phyloP scores from a whole-genome alignment of 2,797 vertebrate species.

The Iguana delicatissima region DNA sequence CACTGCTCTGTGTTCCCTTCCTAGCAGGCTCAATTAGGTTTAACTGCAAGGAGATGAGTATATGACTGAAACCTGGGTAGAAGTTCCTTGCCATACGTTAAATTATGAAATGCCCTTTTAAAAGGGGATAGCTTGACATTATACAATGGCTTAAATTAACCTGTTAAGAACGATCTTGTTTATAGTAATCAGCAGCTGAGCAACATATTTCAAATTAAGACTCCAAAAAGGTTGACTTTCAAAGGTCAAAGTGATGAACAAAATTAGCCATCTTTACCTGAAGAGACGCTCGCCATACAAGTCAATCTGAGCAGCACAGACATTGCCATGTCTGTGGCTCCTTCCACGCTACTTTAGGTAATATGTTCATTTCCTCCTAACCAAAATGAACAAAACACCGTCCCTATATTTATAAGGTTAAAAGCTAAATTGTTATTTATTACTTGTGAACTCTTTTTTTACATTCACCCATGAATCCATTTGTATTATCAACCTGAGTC shows the following conservation, averaged over 20 bases:
- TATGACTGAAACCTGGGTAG: background rate
- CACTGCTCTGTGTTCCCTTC: background rate
- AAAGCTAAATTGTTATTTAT: background rate
- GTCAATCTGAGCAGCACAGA: background rate
- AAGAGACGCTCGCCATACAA: background rate
- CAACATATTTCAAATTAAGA: background rate
- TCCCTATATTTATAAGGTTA: background rate
- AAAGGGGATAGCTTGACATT: background rate
- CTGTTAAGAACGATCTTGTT: background rate
- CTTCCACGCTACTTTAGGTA: background rate
- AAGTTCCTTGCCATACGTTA: background rate
- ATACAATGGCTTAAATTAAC: background rate
- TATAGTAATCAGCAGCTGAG: background rate
- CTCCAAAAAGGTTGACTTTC: background rate
- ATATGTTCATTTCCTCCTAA: background rate
- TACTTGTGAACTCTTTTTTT: background rate
- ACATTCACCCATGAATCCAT: constrained; percentile 6
- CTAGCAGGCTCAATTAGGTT: background rate
- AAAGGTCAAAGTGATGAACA: background rate
- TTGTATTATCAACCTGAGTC: constrained; percentile 1
- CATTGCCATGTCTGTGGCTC: background rate
- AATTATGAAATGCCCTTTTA: background rate
- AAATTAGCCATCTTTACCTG: background rate
- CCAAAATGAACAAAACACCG: background rate
- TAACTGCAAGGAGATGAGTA: background rate